phyloP scores from a whole-genome alignment of 2,113 vertebrate species.

The Xenopus tropicalis region DNA sequence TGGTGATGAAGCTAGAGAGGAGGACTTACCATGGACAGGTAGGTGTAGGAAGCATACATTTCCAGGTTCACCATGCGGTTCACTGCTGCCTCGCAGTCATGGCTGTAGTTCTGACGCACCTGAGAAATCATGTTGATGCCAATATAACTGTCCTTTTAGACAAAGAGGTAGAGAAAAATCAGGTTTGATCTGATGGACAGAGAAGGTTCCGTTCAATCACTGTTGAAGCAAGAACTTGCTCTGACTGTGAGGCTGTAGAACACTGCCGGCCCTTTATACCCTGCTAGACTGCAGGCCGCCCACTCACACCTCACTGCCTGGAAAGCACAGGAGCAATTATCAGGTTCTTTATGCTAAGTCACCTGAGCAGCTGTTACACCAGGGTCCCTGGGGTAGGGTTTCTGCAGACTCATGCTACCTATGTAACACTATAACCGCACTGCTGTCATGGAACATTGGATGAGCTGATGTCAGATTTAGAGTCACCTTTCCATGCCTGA shows the following conservation, averaged over 20 bases:
- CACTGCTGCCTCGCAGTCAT: slow-evolving; percentile 45
- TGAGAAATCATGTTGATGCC: slow-evolving; percentile 40
- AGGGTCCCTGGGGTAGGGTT: not conserved
- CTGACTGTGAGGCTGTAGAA: slow-evolving; percentile 1
- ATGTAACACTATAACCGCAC: not conserved
- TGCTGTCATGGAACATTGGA: not conserved
- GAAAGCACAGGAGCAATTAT: not conserved
- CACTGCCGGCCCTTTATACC: slow-evolving; percentile 15
- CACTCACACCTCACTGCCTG: slow-evolving; percentile 13
- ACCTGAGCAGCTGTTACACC: not conserved
- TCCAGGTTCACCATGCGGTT: slow-evolving; percentile 47
- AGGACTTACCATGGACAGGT: slow-evolving; percentile 47
- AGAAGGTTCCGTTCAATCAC: slow-evolving; percentile 78
- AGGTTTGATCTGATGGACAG: not conserved
- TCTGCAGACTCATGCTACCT: slow-evolving; percentile 11
- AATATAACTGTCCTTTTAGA: not conserved
- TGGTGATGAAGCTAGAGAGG: no score
- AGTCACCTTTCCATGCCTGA: no score
- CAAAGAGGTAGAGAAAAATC: not conserved
- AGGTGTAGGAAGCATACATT: slow-evolving; percentile 47
- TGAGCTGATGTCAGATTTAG: no score
- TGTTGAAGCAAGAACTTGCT: slow-evolving; percentile 73
- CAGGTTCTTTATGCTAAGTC: slow-evolving; percentile 2
- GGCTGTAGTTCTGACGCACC: slow-evolving; percentile 44
- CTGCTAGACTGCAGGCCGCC: not conserved